phyloP scores from a whole-genome alignment of 2,797 vertebrate genomes.

The Uromys caudimaculatus region DNA sequence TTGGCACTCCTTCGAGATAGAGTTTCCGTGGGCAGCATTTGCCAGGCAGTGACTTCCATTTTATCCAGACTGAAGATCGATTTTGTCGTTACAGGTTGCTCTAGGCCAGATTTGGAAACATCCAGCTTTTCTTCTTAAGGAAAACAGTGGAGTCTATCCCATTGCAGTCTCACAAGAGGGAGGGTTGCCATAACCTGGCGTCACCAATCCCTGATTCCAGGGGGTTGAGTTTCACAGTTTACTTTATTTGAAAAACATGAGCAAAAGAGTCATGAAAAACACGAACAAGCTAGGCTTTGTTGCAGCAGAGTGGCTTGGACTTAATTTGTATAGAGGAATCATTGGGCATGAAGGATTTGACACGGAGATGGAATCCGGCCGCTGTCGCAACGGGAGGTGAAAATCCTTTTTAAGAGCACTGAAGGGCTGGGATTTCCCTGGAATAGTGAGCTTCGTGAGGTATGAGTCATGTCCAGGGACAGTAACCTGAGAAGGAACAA shows the following conservation, averaged over 20 bases:
- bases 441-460: slow-evolving; percentile 87
- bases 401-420: slow-evolving; percentile 92
- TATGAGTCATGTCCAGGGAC: slow-evolving; percentile 87
- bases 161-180: background rate
- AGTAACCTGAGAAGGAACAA: slow-evolving; percentile 89
- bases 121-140: slow-evolving; percentile 30
- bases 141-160: background rate
- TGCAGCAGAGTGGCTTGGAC: slow-evolving; percentile 70
- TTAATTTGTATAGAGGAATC: slow-evolving; percentile 82
- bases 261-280: slow-evolving; percentile 70
- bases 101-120: slow-evolving; percentile 14
- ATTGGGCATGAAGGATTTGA: slow-evolving; percentile 77
- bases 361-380: slow-evolving; percentile 32
- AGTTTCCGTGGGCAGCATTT: background rate
- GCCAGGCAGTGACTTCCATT: background rate
- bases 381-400: slow-evolving; percentile 79
- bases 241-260: slow-evolving; percentile 79
- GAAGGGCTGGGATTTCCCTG: slow-evolving; percentile 84
- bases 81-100: background rate
- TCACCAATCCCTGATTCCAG: slow-evolving; percentile 70
- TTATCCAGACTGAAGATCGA: background rate
- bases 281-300: slow-evolving; percentile 80
- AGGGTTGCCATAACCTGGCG: slow-evolving; percentile 38
- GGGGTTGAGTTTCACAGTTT: slow-evolving; percentile 60
- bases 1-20: slow-evolving; percentile 15